phyloP scores from a whole-genome alignment of 2,797 vertebrate species.

The Phrynocephalus vlangalii region DNA sequence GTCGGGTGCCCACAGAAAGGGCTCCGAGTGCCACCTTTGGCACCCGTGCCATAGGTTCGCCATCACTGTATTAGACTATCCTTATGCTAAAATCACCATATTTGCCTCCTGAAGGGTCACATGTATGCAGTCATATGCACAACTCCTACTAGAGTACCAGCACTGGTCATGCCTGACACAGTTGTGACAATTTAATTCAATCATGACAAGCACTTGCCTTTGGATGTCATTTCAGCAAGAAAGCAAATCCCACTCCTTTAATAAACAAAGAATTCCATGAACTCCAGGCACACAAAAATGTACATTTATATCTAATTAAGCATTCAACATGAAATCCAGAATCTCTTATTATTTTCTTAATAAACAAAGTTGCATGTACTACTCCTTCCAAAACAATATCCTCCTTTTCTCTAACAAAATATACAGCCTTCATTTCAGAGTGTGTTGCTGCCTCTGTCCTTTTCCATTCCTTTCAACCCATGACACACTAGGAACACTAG shows the following conservation, averaged over 20 bases:
- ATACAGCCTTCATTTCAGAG: background rate
- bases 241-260: background rate
- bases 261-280: background rate
- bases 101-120: background rate
- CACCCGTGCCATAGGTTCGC: no score
- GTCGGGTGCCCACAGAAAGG: no score
- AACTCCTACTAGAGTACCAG: background rate
- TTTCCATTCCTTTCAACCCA: background rate
- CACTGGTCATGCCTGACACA: background rate
- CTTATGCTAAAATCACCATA: background rate
- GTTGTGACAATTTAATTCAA: no score
- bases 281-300: background rate
- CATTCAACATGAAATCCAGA: background rate
- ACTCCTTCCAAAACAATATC: background rate
- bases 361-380: background rate
- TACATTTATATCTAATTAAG: background rate
- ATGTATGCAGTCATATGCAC: background rate
- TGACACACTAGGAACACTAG: background rate
- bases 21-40: no score
- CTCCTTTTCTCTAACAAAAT: background rate
- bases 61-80: no score
- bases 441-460: background rate
- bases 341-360: background rate
- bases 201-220: no score
- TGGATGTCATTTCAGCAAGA: background rate